Conservation (phyloP, 1,140 invertebrate genomes). For the Pseudomyrmex dendroicus region DNA sequence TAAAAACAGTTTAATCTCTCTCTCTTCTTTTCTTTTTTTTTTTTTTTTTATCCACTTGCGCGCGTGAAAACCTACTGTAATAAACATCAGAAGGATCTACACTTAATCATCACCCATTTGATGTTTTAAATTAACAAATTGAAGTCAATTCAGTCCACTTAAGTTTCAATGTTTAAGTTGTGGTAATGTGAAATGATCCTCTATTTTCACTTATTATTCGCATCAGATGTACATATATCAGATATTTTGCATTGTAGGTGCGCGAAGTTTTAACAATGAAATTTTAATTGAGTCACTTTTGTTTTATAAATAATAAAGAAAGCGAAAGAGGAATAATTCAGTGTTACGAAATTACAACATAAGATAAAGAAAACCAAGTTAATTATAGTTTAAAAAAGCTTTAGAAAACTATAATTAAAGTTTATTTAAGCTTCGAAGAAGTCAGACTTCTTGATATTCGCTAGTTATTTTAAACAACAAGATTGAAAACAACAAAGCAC, state of each 20-base stretch:
- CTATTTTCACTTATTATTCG: slow-evolving; percentile 50
- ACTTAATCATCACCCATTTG: slow-evolving; percentile 50
- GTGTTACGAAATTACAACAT: too few relatives aligned
- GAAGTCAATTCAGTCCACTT: slow-evolving; percentile 80
- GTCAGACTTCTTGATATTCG: too few relatives aligned
- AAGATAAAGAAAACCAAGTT: too few relatives aligned
- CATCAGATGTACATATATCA: background rate
- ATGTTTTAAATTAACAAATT: slow-evolving; percentile 77
- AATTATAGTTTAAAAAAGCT: too few relatives aligned
- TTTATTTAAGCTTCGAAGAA: too few relatives aligned
- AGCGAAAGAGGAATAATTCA: too few relatives aligned
- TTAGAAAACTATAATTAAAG: too few relatives aligned
- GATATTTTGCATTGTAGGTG: background rate
- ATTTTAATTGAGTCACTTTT: background rate
- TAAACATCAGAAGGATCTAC: slow-evolving; percentile 13
- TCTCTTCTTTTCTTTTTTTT: too few relatives aligned
- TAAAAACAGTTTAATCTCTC: too few relatives aligned
- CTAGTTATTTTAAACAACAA: too few relatives aligned
- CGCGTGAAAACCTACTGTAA: background rate
- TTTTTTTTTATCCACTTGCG: too few relatives aligned
- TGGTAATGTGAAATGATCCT: slow-evolving; percentile 64
- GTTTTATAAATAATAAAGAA: background rate
- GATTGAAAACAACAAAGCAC: too few relatives aligned
- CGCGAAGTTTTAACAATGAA: background rate
- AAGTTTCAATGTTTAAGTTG: slow-evolving; percentile 72